These are phyloP conservation scores for Pseudonaja textilis DNA, from an alignment of 2,113 vertebrate genomes.

Conservation along the genomic window DNA sequence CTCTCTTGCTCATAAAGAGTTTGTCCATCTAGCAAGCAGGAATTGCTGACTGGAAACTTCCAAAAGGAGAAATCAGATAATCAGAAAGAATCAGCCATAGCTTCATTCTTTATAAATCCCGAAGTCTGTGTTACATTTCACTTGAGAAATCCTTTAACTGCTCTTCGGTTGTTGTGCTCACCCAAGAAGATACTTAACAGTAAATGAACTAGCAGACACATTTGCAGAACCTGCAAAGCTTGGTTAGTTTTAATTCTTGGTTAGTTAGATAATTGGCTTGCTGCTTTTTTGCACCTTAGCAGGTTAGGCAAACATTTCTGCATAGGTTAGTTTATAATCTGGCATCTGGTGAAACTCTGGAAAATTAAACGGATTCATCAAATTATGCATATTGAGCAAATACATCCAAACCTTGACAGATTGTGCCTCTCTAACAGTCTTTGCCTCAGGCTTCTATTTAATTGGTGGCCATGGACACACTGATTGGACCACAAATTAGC, in stretches of 20 bases:
- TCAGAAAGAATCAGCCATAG: not conserved
- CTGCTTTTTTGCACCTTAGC: not conserved
- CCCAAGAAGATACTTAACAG: not conserved
- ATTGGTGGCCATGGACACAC: not conserved
- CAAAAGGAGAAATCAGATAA: not conserved
- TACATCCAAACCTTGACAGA: not conserved
- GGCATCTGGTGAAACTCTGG: not conserved
- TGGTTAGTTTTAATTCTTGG: not conserved
- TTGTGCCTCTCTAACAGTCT: not conserved
- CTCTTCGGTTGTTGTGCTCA: not conserved
- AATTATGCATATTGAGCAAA: not conserved
- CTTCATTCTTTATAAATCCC: not conserved
- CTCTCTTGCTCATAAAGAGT: not conserved
- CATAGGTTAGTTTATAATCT: not conserved
- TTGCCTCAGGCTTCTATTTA: not conserved
- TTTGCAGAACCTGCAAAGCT: not conserved
- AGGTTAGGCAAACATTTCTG: not conserved
- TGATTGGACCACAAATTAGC: not conserved
- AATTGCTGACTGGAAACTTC: not conserved
- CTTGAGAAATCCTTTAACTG: not conserved
- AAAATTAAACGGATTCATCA: not conserved
- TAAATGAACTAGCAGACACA: not conserved
- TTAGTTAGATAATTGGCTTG: not conserved
- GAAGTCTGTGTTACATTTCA: not conserved
- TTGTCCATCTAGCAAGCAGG: not conserved